phyloP scores from a whole-genome alignment of 2,797 vertebrate genomes.

The Enteromius paludinosus region DNA sequence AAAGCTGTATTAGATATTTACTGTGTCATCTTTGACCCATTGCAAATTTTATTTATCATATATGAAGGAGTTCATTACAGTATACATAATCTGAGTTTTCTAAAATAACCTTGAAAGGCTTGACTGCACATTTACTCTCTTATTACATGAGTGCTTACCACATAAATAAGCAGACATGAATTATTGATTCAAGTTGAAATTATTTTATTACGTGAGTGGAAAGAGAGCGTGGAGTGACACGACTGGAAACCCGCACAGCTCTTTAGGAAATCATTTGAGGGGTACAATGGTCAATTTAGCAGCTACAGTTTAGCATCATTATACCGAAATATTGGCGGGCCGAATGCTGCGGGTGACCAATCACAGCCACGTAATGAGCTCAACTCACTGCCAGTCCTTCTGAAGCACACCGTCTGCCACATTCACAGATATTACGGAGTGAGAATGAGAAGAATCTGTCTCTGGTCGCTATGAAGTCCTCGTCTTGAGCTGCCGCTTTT shows the following conservation, averaged over 20 bases:
- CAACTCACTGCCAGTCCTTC: neutral
- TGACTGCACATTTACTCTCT: neutral
- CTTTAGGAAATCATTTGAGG: conserved; percentile 6
- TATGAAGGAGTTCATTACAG: neutral
- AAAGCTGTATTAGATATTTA: neutral
- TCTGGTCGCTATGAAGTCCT: conserved; percentile 10
- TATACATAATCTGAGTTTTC: neutral
- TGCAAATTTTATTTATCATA: neutral
- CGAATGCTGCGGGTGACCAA: conserved; percentile 8
- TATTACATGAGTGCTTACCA: neutral
- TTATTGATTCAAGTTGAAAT: conserved; percentile 3
- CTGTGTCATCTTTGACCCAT: neutral
- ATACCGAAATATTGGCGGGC: neutral
- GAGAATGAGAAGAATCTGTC: conserved; percentile 5
- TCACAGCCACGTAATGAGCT: conserved; percentile 11
- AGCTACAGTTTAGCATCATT: neutral
- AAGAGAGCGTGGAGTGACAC: neutral
- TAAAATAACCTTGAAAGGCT: neutral
- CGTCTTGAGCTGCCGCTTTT: neutral
- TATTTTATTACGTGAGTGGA: neutral
- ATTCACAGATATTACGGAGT: neutral
- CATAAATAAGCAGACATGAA: neutral
- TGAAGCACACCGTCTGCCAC: neutral
- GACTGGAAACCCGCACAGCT: neutral
- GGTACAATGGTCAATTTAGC: neutral